Conservation (phyloP, 2,113 vertebrate species). For the Gadus macrocephalus region DNA sequence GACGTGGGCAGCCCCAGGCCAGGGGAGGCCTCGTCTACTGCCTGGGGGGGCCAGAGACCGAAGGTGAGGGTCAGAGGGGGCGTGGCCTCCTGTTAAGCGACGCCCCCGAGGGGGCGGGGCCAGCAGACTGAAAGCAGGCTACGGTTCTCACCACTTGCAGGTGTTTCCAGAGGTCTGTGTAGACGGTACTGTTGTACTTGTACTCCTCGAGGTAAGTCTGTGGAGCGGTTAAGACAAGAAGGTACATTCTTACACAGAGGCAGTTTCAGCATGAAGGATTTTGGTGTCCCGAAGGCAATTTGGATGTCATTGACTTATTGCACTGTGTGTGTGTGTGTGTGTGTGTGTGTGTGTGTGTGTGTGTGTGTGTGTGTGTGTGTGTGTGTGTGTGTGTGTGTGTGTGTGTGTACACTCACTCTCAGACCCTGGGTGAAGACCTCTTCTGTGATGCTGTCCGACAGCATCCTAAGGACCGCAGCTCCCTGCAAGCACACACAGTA, state of each 20-base stretch:
- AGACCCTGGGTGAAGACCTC: slow-evolving; percentile 79
- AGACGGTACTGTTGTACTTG: slow-evolving; percentile 76
- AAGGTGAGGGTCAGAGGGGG: neutral
- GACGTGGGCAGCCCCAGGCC: slow-evolving; percentile 28
- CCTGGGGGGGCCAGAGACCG: slow-evolving; percentile 38
- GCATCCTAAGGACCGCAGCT: slow-evolving; percentile 86
- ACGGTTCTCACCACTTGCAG: slow-evolving; percentile 74
- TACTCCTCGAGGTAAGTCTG: slow-evolving; percentile 76
- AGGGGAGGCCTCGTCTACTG: slow-evolving; percentile 40
- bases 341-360: no score
- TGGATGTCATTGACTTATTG: neutral
- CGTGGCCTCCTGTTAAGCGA: no score
- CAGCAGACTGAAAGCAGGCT: neutral
- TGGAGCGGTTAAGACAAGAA: neutral
- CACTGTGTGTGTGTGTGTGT: no score
- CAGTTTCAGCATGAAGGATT: no score
- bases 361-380: no score
- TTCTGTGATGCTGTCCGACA: slow-evolving; percentile 84
- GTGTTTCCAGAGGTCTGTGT: slow-evolving; percentile 81
- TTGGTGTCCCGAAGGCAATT: slow-evolving; percentile 5
- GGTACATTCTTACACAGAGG: no score
- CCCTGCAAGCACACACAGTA: slow-evolving; percentile 69
- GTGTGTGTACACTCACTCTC: slow-evolving; percentile 70
- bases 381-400: slow-evolving; percentile 1
- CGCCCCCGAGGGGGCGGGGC: neutral